Evolutionary conservation across 2,113 vertebrate genomes (phyloP).

Genomic region (Bungarus multicinctus): DNA sequence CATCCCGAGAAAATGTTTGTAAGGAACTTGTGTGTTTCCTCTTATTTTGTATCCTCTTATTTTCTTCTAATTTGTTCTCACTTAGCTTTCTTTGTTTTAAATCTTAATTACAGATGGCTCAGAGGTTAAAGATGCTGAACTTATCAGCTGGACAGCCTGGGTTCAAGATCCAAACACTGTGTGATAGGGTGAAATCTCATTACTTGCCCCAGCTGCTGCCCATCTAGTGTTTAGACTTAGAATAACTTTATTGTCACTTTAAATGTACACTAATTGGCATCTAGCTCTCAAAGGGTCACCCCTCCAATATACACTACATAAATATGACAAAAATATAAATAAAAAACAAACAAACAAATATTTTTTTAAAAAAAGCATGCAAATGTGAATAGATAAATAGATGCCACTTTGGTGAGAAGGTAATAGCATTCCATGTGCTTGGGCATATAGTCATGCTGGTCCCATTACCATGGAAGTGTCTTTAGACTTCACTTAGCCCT

Average conservation of each 20-base stretch:
- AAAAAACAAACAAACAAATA: too few relatives aligned
- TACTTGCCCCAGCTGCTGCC: background rate
- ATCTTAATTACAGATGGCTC: background rate
- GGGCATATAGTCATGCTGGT: background rate
- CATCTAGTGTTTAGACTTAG: background rate
- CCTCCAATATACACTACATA: too few relatives aligned
- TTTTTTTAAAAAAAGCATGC: background rate
- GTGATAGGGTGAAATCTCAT: background rate
- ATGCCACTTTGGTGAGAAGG: background rate
- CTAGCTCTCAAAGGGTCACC: too few relatives aligned
- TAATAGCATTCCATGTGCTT: background rate
- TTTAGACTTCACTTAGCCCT: background rate
- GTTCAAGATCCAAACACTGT: background rate
- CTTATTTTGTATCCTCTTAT: background rate
- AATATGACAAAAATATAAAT: too few relatives aligned
- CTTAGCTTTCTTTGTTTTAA: background rate
- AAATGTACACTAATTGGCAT: too few relatives aligned
- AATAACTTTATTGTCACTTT: too few relatives aligned
- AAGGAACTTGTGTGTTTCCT: background rate
- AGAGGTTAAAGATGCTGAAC: background rate
- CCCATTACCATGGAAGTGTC: background rate
- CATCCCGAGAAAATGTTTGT: background rate
- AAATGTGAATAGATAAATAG: background rate
- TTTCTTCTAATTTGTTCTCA: background rate
- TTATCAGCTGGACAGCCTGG: background rate